Evolutionary conservation across 64 coral and sea anemone species (phyloP).

Genomic region (Stylophora pistillata): DNA sequence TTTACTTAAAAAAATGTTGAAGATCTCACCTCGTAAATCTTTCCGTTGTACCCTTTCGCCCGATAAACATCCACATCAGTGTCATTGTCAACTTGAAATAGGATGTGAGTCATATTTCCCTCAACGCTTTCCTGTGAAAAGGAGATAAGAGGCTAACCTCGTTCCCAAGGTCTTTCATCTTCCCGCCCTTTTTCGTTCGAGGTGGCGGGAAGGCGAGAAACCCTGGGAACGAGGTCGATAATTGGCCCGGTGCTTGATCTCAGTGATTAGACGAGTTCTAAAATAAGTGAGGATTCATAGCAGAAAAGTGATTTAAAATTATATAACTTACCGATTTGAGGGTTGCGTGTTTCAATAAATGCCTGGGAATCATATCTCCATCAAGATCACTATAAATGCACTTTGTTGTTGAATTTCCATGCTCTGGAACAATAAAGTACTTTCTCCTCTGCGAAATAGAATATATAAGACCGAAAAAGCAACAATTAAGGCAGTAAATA

Average conservation of each 20-base stretch:
- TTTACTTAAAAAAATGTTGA: neutral
- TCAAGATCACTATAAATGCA: conserved; percentile 60
- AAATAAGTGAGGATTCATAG: neutral
- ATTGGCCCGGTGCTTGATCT: neutral
- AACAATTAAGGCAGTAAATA: too few species aligned
- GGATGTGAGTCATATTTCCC: conserved; percentile 18
- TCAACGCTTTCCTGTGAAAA: conserved; percentile 47
- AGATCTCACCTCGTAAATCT: conserved; percentile 50
- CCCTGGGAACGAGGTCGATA: too few species aligned
- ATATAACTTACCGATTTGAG: conserved; percentile 47
- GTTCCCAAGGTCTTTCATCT: too few species aligned
- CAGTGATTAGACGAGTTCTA: neutral
- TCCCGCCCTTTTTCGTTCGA: too few species aligned
- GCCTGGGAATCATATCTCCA: conserved; percentile 61
- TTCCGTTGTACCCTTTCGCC: conserved; percentile 42
- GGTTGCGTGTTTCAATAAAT: conserved; percentile 55
- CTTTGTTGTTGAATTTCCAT: conserved; percentile 55
- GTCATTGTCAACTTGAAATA: conserved; percentile 54
- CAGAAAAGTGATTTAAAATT: neutral
- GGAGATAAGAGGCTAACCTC: too few species aligned
- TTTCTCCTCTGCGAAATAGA: conserved; percentile 27
- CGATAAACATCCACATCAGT: conserved; percentile 57
- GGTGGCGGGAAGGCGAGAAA: too few species aligned
- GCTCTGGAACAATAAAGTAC: conserved; percentile 47
- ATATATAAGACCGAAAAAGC: too few species aligned